Conservation (phyloP, 2,888 invertebrate species). For the Chymomyza fuscimana region DNA sequence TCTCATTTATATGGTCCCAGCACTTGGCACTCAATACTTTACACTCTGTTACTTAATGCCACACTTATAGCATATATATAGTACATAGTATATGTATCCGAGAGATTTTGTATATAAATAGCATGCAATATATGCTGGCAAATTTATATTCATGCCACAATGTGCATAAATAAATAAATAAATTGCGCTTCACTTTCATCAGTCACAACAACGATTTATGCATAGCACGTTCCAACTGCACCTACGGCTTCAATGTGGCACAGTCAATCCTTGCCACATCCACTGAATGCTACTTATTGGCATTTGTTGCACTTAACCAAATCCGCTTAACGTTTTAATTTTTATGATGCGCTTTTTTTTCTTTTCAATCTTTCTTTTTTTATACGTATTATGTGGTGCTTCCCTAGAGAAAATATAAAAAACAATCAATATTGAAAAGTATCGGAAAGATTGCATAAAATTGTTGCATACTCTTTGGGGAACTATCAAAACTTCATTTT, state of each 20-base stretch:
- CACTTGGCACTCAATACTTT: neutral
- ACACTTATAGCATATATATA: neutral
- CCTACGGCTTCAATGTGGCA: neutral
- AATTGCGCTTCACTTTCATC: constrained; percentile 39
- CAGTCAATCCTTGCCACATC: neutral
- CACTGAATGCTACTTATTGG: constrained; percentile 49
- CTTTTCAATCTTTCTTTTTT: neutral
- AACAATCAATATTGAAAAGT: constrained; percentile 47
- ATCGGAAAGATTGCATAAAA: neutral
- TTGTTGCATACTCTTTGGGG: neutral
- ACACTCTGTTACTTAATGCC: neutral
- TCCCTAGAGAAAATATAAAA: constrained; percentile 31
- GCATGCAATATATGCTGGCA: neutral
- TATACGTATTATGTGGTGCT: neutral
- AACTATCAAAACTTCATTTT: neutral
- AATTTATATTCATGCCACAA: constrained; percentile 56
- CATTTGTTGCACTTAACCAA: constrained; percentile 73
- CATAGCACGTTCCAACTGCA: constrained; percentile 37
- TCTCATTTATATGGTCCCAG: neutral
- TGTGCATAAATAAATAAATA: constrained; percentile 64
- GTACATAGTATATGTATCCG: too few species aligned
- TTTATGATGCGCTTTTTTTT: constrained; percentile 6
- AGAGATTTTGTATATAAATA: neutral
- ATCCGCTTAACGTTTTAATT: constrained; percentile 63
- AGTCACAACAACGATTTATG: constrained; percentile 27